Conservation (phyloP, 2,113 vertebrate genomes). For the Pagrus major region DNA sequence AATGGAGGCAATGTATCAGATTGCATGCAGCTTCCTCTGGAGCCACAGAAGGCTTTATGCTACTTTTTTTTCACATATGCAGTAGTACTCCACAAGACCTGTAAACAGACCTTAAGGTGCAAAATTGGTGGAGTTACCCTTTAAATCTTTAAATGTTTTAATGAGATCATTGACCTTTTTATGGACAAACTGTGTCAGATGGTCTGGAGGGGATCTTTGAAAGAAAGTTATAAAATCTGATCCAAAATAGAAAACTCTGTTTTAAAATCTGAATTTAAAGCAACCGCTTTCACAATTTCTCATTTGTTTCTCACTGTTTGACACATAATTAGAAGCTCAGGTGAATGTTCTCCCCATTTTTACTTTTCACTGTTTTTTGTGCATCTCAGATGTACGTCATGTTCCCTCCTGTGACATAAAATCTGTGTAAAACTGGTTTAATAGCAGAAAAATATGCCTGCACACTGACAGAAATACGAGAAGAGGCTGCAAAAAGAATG, state of each 20-base stretch:
- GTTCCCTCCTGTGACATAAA: neutral
- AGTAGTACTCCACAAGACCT: no score
- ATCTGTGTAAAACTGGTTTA: neutral
- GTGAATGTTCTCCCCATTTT: neutral
- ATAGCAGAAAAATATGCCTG: neutral
- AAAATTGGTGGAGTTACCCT: no score
- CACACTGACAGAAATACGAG: neutral
- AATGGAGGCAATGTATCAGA: no score
- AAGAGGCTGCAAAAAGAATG: neutral
- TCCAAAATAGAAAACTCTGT: neutral
- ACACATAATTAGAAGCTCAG: neutral
- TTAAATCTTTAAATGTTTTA: neutral
- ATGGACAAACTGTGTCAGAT: no score
- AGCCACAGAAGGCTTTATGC: no score
- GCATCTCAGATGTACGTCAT: neutral
- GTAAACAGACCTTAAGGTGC: no score
- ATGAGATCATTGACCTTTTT: neutral
- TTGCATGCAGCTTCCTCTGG: no score
- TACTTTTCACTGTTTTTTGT: neutral
- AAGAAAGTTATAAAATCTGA: neutral
- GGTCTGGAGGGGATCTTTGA: neutral
- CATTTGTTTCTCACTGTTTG: neutral
- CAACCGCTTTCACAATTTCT: neutral
- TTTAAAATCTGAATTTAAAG: neutral
- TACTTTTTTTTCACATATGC: no score